Evolutionary conservation across 1,140 invertebrate species (phyloP).

Genomic region (Teleogryllus occipitalis): DNA sequence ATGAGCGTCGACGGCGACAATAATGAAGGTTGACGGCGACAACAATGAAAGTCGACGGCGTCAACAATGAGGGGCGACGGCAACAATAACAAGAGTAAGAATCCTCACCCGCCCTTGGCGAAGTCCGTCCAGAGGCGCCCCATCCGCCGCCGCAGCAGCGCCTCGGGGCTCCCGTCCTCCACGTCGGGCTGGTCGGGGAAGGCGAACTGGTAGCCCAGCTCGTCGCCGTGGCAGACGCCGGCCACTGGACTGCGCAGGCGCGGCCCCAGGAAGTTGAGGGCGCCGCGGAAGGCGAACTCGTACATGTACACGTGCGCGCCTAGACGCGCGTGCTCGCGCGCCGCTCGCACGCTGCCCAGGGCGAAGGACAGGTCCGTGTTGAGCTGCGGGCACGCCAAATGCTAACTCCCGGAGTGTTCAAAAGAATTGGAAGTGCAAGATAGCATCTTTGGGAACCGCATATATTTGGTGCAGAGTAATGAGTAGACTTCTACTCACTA

Average conservation of each 20-base stretch:
- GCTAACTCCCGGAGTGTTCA: too few species aligned
- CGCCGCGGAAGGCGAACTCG: not conserved
- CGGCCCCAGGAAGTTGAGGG: not conserved
- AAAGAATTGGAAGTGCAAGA: too few species aligned
- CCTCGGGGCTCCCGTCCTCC: not conserved
- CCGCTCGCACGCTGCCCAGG: not conserved
- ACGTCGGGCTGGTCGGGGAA: not conserved
- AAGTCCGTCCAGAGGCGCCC: conserved; percentile 38
- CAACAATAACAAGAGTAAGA: too few species aligned
- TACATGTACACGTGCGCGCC: not conserved
- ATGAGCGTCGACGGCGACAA: too few species aligned
- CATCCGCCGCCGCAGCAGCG: conserved; percentile 29
- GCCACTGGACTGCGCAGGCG: not conserved
- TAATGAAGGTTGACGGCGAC: too few species aligned
- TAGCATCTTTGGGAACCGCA: too few species aligned
- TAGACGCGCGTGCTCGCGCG: not conserved
- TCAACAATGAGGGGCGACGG: too few species aligned
- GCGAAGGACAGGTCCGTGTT: not conserved
- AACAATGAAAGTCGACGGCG: too few species aligned
- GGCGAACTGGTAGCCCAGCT: conserved; percentile 30
- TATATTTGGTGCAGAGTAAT: too few species aligned
- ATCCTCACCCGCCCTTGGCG: conserved; percentile 33
- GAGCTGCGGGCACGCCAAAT: not conserved
- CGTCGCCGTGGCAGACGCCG: conserved; percentile 31
- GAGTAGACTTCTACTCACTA: too few species aligned